Conservation (phyloP, 2,113 vertebrate species). For the Psittacus erithacus region DNA sequence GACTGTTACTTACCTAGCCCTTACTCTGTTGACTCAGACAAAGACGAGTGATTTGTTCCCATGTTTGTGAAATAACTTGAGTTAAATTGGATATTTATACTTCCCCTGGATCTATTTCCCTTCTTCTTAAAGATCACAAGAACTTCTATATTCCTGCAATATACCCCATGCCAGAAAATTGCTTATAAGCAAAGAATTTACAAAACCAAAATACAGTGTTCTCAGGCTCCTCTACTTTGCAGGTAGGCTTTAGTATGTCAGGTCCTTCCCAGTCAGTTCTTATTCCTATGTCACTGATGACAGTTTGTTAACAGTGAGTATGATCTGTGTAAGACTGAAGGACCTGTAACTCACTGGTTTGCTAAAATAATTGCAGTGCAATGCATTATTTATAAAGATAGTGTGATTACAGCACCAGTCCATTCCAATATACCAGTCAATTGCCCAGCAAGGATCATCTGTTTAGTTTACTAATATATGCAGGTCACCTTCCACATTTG, state of each 20-base stretch:
- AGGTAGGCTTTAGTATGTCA: background rate
- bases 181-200: background rate
- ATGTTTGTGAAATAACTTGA: background rate
- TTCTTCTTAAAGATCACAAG: background rate
- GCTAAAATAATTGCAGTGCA: background rate
- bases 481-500: background rate
- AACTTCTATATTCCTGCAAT: background rate
- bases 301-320: background rate
- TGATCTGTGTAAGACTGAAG: background rate
- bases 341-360: background rate
- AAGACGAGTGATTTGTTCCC: background rate
- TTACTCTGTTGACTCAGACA: background rate
- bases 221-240: background rate
- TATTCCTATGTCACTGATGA: background rate
- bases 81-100: background rate
- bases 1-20: background rate
- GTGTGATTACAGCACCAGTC: background rate
- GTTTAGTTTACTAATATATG: background rate
- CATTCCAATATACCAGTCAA: background rate
- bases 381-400: background rate
- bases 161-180: background rate
- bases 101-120: background rate
- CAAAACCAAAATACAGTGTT: background rate
- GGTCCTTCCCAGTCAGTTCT: background rate
- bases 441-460: background rate